Conservation (phyloP, 1,140 invertebrate genomes). For the Argopecten irradians region DNA sequence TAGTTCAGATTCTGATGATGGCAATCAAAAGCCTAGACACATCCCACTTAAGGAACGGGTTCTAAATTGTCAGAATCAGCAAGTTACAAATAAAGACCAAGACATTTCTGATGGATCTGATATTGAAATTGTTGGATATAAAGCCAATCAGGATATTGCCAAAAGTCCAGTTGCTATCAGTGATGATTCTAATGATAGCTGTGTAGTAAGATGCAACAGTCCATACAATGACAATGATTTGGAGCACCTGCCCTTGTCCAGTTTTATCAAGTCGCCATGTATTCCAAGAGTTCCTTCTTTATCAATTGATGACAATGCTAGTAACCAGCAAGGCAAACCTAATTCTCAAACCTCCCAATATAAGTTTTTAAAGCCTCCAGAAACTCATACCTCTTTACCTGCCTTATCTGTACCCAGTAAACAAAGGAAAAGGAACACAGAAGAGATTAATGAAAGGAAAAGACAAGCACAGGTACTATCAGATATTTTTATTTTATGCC, state of each 20-base stretch:
- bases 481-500: no score
- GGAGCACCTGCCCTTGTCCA: background rate
- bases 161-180: background rate
- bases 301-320: background rate
- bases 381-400: background rate
- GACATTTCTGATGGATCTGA: background rate
- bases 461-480: slow-evolving; percentile 51
- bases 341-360: background rate
- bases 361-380: background rate
- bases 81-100: background rate
- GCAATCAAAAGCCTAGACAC: background rate
- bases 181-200: background rate
- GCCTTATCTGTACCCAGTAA: background rate
- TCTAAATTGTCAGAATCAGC: background rate
- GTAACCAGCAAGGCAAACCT: background rate
- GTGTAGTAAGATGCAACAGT: background rate
- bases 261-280: background rate
- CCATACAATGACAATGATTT: background rate
- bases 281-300: background rate
- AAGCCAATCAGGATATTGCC: background rate
- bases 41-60: background rate
- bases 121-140: background rate
- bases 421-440: slow-evolving; percentile 53
- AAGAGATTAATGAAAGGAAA: slow-evolving; percentile 58
- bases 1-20: background rate